Percentiles rank a stretch among this genome's conserved stretches.
These are phyloP conservation scores for Tinamus guttatus DNA, from an alignment of 2,113 vertebrate species.

Conservation along the genomic window DNA sequence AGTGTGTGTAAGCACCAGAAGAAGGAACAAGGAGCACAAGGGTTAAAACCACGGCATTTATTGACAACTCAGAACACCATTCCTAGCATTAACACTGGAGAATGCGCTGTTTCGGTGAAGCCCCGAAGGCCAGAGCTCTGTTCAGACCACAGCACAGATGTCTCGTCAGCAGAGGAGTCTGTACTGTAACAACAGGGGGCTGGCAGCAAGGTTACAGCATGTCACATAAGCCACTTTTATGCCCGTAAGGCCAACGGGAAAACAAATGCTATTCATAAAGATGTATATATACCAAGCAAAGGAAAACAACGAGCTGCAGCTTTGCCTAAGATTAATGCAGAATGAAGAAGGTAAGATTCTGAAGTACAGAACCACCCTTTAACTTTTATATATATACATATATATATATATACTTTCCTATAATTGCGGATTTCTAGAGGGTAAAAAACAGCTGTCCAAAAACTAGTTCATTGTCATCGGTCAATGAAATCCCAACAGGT, in stretches of 20 bases:
- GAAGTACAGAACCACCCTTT: neutral
- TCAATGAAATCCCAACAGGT: neutral
- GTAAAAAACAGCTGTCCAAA: neutral
- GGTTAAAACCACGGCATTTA: neutral
- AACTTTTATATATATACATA: neutral
- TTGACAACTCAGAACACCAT: neutral
- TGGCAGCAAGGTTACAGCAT: neutral
- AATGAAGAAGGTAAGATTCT: neutral
- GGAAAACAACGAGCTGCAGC: neutral
- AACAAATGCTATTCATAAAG: neutral
- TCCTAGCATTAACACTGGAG: neutral
- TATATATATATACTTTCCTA: too few species aligned
- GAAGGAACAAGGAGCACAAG: neutral
- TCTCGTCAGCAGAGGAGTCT: neutral
- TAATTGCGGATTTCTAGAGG: neutral
- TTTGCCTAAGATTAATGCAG: neutral
- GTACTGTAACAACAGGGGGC: fast-evolving
- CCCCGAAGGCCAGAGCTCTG: neutral
- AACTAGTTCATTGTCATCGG: neutral
- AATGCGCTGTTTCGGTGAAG: neutral
- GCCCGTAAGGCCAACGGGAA: neutral
- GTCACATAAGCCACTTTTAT: neutral
- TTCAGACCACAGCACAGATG: neutral
- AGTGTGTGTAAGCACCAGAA: neutral
- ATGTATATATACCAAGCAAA: neutral